Percentiles rank a stretch among this genome's conserved stretches.
These are phyloP conservation scores for Arctia plantaginis DNA, from an alignment of 2,888 invertebrate species.

Conservation along the genomic window DNA sequence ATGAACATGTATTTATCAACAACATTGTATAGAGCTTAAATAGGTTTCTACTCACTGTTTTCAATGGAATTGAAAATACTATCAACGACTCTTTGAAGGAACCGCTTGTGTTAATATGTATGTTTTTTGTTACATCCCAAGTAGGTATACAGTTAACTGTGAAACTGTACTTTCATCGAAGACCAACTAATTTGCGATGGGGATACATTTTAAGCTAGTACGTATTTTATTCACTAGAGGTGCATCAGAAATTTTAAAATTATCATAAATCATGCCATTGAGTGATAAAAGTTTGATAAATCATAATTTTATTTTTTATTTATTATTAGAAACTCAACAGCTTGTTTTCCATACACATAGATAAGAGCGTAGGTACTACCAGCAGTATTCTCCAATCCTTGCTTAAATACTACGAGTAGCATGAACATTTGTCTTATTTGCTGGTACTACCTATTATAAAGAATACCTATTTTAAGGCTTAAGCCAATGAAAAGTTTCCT, in stretches of 20 bases:
- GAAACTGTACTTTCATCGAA: neutral
- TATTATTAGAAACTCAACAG: no score
- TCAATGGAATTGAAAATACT: conserved; percentile 47
- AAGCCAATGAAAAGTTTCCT: no score
- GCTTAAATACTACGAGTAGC: no score
- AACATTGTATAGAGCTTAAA: neutral
- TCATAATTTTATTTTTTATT: no score
- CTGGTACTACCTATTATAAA: no score
- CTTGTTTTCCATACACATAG: no score
- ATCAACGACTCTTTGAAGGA: conserved; percentile 33
- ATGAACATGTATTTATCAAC: conserved; percentile 37
- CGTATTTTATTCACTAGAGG: neutral
- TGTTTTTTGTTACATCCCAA: conserved; percentile 19
- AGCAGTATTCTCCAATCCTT: no score
- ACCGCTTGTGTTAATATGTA: conserved; percentile 40
- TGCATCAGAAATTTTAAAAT: neutral
- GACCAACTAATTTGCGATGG: neutral
- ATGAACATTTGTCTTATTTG: no score
- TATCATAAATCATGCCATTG: neutral
- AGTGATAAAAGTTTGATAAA: neutral
- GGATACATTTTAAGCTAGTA: neutral
- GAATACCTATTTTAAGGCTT: no score
- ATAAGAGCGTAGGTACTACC: no score
- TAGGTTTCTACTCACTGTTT: conserved; percentile 51
- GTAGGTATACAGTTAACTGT: neutral